Conservation (phyloP, 92 coral and sea anemone species). For the Heteractis magnifica region DNA sequence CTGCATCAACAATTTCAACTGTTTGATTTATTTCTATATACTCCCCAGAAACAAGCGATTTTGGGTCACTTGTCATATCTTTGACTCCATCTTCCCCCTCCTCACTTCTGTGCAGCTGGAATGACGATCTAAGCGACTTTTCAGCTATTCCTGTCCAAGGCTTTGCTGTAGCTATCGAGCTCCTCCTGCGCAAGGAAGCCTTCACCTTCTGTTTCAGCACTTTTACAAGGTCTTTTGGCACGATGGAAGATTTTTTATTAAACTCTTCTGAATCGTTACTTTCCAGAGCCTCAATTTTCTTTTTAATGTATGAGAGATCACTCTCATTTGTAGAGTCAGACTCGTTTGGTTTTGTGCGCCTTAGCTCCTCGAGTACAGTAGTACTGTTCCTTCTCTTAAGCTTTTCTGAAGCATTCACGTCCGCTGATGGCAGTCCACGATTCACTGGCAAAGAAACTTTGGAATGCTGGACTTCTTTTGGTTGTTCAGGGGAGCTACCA, state of each 20-base stretch:
- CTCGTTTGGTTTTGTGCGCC: background rate
- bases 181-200: slow-evolving; percentile 35
- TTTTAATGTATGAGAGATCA: background rate
- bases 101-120: background rate
- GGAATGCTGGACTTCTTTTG: background rate
- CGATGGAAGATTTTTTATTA: background rate
- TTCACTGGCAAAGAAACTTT: background rate
- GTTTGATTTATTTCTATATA: background rate
- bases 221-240: slow-evolving; percentile 9
- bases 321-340: background rate
- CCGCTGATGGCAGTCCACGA: background rate
- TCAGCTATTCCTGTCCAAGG: slow-evolving; percentile 59
- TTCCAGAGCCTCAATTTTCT: background rate
- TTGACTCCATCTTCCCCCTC: background rate
- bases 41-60: background rate
- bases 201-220: slow-evolving; percentile 25
- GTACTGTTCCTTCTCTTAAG: background rate
- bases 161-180: slow-evolving; percentile 48
- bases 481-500: background rate
- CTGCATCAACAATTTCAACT: too few species aligned
- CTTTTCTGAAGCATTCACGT: background rate
- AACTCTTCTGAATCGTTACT: background rate
- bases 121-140: slow-evolving; percentile 28
- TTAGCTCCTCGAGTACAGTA: background rate
- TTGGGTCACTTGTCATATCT: background rate